phyloP scores from a whole-genome alignment of 2,113 vertebrate genomes.

The Psilopsiagon aymara region DNA sequence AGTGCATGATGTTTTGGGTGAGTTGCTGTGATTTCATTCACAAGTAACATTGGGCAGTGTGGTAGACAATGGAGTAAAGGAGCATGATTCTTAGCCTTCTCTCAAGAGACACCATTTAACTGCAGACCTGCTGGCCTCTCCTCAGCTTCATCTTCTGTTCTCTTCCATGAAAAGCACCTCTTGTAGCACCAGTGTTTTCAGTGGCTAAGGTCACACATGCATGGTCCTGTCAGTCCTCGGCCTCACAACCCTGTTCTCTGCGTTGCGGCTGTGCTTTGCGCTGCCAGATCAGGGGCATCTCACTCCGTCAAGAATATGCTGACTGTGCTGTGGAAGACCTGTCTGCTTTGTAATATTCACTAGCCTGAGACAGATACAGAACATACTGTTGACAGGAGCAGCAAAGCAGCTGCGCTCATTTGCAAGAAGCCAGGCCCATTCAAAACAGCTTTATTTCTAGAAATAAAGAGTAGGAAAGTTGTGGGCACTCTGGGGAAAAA shows the following conservation, averaged over 20 bases:
- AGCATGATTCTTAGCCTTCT: not conserved
- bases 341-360: not conserved
- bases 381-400: not conserved
- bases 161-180: not conserved
- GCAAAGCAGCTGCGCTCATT: not conserved
- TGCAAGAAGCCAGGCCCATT: not conserved
- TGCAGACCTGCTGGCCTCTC: not conserved
- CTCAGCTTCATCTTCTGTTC: not conserved
- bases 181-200: not conserved
- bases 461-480: not conserved
- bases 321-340: not conserved
- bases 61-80: not conserved
- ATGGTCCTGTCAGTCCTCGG: fast-evolving
- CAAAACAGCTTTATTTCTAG: not conserved
- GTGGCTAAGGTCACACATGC: fast-evolving
- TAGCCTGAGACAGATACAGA: not conserved
- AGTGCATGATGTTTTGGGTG: fast-evolving
- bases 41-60: fast-evolving
- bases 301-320: fast-evolving
- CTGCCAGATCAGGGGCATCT: not conserved
- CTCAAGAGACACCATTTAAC: fast-evolving
- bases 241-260: fast-evolving
- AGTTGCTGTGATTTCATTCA: not conserved
- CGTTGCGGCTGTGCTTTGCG: fast-evolving
- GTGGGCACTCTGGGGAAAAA: not conserved